These are phyloP conservation scores for Heliopora coerulea DNA, from an alignment of 92 coral and sea anemone species.

Conservation along the genomic window DNA sequence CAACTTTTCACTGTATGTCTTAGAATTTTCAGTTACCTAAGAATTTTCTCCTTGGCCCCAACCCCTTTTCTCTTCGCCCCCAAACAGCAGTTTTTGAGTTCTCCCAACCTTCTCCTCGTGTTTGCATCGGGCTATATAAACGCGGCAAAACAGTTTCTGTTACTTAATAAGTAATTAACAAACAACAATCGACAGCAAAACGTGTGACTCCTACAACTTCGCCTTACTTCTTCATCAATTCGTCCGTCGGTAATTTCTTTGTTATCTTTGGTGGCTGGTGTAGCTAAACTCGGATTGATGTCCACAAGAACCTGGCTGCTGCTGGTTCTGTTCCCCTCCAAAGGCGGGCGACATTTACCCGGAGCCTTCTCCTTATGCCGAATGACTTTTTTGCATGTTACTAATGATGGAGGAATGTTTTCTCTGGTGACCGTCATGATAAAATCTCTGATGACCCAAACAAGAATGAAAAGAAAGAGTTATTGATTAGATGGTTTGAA, in stretches of 20 bases:
- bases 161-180: too few species aligned
- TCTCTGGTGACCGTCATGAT: slow-evolving; percentile 3
- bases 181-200: too few species aligned
- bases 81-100: too few species aligned
- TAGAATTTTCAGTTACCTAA: too few species aligned
- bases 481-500: not conserved
- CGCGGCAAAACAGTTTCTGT: too few species aligned
- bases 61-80: too few species aligned
- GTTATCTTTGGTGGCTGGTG: not conserved
- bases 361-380: not conserved
- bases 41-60: too few species aligned
- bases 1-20: too few species aligned
- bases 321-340: not conserved
- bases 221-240: not conserved
- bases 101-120: too few species aligned
- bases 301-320: slow-evolving; percentile 19
- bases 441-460: not conserved
- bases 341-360: not conserved
- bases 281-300: not conserved
- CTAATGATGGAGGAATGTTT: not conserved
- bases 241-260: not conserved
- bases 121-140: too few species aligned
- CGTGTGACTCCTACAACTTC: too few species aligned
- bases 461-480: not conserved
- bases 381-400: slow-evolving; percentile 15